A percentile compares a stretch with the other conserved stretches of the same genome.
These are phyloP conservation scores for Planiliza haematocheilus DNA, from an alignment of 2,113 vertebrate species.

Conservation along the genomic window DNA sequence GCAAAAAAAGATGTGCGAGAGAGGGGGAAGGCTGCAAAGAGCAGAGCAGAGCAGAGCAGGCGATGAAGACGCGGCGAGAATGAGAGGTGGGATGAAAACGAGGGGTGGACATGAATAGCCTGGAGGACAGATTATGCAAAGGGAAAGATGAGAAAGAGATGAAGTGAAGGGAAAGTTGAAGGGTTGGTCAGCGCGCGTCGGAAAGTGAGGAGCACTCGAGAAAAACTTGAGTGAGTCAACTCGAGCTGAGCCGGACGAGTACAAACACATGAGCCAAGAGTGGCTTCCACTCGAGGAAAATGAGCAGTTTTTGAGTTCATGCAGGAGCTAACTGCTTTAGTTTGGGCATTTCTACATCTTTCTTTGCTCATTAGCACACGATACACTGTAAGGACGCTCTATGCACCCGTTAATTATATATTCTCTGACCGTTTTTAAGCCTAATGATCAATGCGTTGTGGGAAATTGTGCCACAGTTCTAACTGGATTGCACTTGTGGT, in stretches of 20 bases:
- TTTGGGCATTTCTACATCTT: no score
- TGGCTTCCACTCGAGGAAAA: constrained; percentile 10
- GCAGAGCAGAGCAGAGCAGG: constrained; percentile 2
- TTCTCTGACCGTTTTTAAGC: background rate
- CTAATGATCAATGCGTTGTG: background rate
- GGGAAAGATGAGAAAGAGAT: constrained; percentile 4
- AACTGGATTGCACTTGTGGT: background rate
- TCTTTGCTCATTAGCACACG: constrained; percentile 22
- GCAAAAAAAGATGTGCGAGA: background rate
- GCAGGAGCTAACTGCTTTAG: background rate
- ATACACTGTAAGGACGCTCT: background rate
- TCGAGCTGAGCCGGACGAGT: background rate
- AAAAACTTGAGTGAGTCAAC: background rate
- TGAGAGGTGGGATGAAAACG: constrained; percentile 10
- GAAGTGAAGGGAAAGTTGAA: constrained; percentile 1
- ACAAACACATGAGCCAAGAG: background rate
- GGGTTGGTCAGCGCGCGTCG: constrained; percentile 14
- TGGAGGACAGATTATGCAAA: constrained; percentile 41
- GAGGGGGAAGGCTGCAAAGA: background rate
- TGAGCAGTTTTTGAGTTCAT: constrained; percentile 4
- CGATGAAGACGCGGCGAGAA: constrained; percentile 22
- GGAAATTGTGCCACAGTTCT: constrained; percentile 9
- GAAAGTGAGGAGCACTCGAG: background rate
- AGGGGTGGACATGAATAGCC: constrained; percentile 14
- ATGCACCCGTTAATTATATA: constrained; percentile 25